Evolutionary conservation across 2,113 vertebrate species (phyloP).

Genomic region (Chionis minor): DNA sequence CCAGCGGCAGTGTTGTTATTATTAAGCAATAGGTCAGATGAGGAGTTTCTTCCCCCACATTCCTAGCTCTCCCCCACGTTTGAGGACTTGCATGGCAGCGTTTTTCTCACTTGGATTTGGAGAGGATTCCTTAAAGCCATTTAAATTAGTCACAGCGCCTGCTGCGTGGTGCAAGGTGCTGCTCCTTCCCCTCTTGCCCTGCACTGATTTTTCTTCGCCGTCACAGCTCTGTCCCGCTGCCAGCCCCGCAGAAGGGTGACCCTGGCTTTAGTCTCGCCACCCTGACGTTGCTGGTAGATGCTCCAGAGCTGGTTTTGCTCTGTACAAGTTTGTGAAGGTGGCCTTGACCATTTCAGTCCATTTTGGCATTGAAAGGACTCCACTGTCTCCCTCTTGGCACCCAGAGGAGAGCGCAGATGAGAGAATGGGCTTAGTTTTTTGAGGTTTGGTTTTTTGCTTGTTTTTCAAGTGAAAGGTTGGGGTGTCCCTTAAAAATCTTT

Average conservation of each 20-base stretch:
- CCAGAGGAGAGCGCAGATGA: background rate
- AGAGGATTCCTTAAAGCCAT: background rate
- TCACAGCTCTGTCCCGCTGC: background rate
- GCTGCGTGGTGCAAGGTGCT: background rate
- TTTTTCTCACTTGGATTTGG: background rate
- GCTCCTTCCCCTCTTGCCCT: background rate
- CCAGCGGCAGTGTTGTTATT: background rate
- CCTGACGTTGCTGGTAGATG: background rate
- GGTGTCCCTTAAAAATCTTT: background rate
- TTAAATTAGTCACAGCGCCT: background rate
- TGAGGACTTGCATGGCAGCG: background rate
- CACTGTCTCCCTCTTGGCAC: rapidly evolving
- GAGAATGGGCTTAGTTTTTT: background rate
- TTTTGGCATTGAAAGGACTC: background rate
- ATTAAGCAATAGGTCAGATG: constrained; percentile 31
- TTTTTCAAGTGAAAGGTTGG: background rate
- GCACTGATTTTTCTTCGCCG: background rate
- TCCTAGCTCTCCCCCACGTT: background rate
- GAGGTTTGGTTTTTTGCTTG: background rate
- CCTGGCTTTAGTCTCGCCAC: background rate
- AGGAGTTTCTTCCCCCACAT: background rate
- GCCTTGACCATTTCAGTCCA: background rate
- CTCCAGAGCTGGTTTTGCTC: background rate
- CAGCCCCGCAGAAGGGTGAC: background rate
- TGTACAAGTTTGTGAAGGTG: background rate